Base-by-base conservation (phyloP, 1,140 invertebrate species). In the Melanaphis sacchari region DNA sequence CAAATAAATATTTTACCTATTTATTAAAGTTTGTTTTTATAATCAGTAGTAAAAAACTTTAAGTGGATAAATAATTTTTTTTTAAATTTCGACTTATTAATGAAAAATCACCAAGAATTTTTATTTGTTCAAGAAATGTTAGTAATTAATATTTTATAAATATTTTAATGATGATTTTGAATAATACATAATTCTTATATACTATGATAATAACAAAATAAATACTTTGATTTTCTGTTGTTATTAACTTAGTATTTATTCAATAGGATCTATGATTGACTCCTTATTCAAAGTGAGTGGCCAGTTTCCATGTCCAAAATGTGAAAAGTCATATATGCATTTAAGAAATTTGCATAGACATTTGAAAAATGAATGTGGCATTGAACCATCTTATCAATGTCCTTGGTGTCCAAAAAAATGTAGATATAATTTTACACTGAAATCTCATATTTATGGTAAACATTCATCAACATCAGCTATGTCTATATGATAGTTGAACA, bases 331-430 rank as follows among this genome's bases (percentile, higher is more conserved):
- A 4, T 94, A 94, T 91, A 93, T 90, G 15, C 95, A 94, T 93
- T 93, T 94, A n/a, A 93, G 94, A 93, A 94, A 93, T 36, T 81
- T 94, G 24, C 84, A 82, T 15, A 81, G 94, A 40, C 94, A 94
- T 93, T 85, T 94, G 24, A 94, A 94, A 85, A 93, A 94, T 43
- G 94, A 94, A 93, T 94, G 94, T 90, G 94, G 94, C 24, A 92
- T 91, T 0, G 93, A 91, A 82, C 94, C 94, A 24, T 91, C 87
- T 43, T 94, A 94, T 87, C 84, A 54, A n/a, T 94, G 94, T 93
- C 46, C 94, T 26, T 93, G 94, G 43, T 95, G 95, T 94, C 94
- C 94, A 54, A 94, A 94, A 91, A 95, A 94, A 89, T 95, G 94
- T 76, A 94, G 95, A 88, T 94, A 94, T 40, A 95, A 94, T 85